Percentiles rank a stretch among this genome's conserved stretches.
phyloP scores from a whole-genome alignment of 2,113 vertebrate genomes.

The Phylloscopus trochilus region DNA sequence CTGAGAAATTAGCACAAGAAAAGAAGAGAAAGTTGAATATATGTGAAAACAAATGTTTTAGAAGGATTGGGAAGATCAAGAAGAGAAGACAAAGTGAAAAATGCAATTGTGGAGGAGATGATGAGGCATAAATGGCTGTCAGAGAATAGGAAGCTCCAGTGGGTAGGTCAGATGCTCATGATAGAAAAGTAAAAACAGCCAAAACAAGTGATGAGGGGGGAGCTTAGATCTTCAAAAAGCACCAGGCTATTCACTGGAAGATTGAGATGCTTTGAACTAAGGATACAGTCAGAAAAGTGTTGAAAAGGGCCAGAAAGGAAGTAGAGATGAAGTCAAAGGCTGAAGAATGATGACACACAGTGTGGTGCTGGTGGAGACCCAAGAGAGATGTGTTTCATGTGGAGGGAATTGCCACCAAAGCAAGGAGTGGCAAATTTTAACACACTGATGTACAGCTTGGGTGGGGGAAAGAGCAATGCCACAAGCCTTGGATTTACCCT shows the following conservation, averaged over 20 bases:
- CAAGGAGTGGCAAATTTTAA: background rate
- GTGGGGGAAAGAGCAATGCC: background rate
- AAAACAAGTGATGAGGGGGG: background rate
- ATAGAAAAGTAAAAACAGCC: background rate
- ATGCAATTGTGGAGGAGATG: slow-evolving; percentile 34
- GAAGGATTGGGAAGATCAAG: slow-evolving; percentile 11
- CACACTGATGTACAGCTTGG: fast-evolving
- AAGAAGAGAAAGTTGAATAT: background rate
- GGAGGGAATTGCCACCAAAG: background rate
- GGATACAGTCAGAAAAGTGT: background rate
- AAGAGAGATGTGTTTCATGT: background rate
- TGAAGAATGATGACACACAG: background rate
- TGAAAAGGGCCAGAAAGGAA: background rate
- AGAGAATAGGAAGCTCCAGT: background rate
- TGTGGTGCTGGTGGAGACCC: fast-evolving
- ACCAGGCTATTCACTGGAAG: background rate
- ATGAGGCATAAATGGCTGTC: slow-evolving; percentile 51
- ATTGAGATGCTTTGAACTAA: background rate
- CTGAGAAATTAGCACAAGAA: background rate
- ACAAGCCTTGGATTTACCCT: background rate
- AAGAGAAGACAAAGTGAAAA: slow-evolving; percentile 41
- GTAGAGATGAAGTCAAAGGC: background rate
- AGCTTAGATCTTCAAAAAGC: background rate
- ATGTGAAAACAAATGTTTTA: slow-evolving; percentile 15
- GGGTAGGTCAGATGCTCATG: slow-evolving; percentile 15